Evolutionary conservation across 2,888 invertebrate genomes (phyloP), one percentile per base, ranked within the genome.

Genomic region (Ceraclea dissimilis): DNA sequence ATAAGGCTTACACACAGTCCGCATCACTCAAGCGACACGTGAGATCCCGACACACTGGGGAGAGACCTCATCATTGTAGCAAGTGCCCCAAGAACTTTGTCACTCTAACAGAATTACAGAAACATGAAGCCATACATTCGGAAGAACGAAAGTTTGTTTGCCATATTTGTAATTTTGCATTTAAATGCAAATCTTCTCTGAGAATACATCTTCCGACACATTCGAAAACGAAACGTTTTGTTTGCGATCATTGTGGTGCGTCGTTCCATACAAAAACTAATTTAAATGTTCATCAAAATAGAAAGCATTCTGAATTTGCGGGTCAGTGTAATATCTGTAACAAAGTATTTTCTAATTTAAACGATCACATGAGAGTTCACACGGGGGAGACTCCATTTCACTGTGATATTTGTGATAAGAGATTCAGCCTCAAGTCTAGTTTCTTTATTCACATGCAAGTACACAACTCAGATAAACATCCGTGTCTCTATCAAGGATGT

Each of bases 361-460:
- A 75, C 51, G 75, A 73, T 1, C 82, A 82, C 61, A 78, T 79
- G 78, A 68, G 77, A 1, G 76, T 77, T 59, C 82, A 82, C 60
- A 81, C 79, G 0, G 81, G 81, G 0, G 80, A 80, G 62, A 78
- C 70, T 46, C 75, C 75, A 0, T 75, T 70, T 63, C 60, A 65
- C 1, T 78, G 78, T 63, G 67, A 68, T 21, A 57, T 71, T 16
- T 78, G 78, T 62, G 67, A 68, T 22, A 70, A 71, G 54, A 64
- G 70, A 1, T 78, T 72, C 64, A 66, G 66, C 1, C 68, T 69
- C 0, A 69, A 73, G 57, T 65, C 74, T 1, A 74, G 74, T 61
- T 63, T 76, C 19, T 67, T 72, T 0, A 70, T 72, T 51, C 78
- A 78, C 56, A 67, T 70, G 11, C 74, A 72, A 55, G 76, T 73